These are phyloP conservation scores for Brachystomella parvula DNA, from an alignment of 1,140 invertebrate species.

Conservation along the genomic window DNA sequence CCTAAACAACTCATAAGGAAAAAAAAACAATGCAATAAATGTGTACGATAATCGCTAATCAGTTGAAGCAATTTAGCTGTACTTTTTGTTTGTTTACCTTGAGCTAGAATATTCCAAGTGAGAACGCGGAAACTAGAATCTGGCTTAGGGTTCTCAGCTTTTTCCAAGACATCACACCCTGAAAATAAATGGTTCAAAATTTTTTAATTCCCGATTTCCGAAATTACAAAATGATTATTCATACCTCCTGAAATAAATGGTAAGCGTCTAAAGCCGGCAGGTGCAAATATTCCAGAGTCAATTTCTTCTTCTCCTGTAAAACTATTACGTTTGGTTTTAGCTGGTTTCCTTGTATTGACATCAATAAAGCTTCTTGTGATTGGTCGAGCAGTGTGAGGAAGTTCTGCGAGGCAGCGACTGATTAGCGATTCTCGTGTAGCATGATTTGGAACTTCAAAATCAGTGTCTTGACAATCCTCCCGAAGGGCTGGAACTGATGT, in stretches of 20 bases:
- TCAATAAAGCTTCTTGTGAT: slow-evolving; percentile 45
- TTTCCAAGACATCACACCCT: slow-evolving; percentile 43
- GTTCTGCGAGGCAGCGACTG: slow-evolving; percentile 48
- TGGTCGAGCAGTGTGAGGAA: slow-evolving; percentile 44
- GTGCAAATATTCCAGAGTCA: slow-evolving; percentile 12
- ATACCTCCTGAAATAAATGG: slow-evolving; percentile 36
- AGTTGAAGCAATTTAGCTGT: too few relatives aligned
- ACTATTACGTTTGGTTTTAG: background rate
- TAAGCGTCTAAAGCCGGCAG: slow-evolving; percentile 25
- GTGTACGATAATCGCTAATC: too few relatives aligned
- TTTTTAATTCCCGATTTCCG: too few relatives aligned
- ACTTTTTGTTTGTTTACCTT: slow-evolving; percentile 50
- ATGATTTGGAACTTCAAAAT: slow-evolving; percentile 48
- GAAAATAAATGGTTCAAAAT: slow-evolving; percentile 34
- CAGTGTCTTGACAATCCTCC: slow-evolving; percentile 56
- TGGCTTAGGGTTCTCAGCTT: slow-evolving; percentile 39
- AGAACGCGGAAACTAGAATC: slow-evolving; percentile 57
- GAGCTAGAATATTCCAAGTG: slow-evolving; percentile 68
- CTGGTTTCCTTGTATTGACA: background rate
- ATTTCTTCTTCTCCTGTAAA: background rate
- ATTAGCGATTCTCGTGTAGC: slow-evolving; percentile 49
- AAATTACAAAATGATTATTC: too few relatives aligned
- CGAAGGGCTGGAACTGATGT: slow-evolving; percentile 60
- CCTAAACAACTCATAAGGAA: background rate
- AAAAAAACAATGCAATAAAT: background rate